phyloP scores from a whole-genome alignment of 2,797 vertebrate genomes.

The Mormyrus hasselquistii region DNA sequence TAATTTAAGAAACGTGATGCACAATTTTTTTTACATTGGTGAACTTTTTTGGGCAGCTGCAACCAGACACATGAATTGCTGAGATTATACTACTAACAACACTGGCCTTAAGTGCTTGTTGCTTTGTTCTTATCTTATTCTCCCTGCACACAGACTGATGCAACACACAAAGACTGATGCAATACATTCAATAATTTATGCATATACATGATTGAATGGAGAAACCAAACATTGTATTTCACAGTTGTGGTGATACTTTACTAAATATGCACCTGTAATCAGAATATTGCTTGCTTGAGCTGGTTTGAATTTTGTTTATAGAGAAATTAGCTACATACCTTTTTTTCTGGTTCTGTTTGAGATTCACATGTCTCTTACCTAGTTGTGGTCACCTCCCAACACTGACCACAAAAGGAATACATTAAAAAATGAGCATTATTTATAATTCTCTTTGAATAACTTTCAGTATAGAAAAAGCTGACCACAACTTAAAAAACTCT shows the following conservation, averaged over 20 bases:
- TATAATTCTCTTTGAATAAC: constrained; percentile 13
- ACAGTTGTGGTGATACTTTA: neutral
- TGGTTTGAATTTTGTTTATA: neutral
- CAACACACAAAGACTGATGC: neutral
- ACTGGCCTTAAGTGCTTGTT: neutral
- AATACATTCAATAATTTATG: neutral
- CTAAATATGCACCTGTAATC: neutral
- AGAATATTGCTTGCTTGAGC: neutral
- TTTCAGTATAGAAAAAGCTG: constrained; percentile 10
- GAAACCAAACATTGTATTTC: neutral
- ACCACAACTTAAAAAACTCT: neutral
- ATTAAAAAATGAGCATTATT: constrained; percentile 11
- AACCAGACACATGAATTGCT: neutral
- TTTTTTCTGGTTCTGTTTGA: neutral
- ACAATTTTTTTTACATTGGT: neutral
- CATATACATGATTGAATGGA: neutral
- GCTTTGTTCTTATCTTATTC: neutral
- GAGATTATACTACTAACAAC: neutral
- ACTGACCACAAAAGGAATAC: constrained; percentile 5
- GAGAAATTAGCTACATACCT: neutral
- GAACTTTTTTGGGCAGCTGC: neutral
- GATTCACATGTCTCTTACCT: neutral
- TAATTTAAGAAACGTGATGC: neutral
- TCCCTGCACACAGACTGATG: neutral
- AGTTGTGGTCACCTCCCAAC: neutral